Base-by-base conservation (phyloP, 2,797 vertebrate species). In the Dendrocincla fuliginosa region DNA sequence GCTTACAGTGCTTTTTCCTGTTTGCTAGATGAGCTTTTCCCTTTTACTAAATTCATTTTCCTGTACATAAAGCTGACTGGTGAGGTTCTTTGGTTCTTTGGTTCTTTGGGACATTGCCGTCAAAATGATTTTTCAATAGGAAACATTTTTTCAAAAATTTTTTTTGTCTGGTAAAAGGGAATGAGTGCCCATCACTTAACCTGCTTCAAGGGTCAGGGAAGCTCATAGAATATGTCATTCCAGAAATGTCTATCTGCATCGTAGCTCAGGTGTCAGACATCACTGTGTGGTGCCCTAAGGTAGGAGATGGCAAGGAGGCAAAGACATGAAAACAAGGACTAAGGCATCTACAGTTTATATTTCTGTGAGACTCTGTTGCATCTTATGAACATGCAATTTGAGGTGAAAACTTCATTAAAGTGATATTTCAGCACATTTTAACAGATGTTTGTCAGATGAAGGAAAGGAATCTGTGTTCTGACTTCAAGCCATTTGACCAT, bases 41-140 rank as follows among this genome's bases (percentile, higher is more conserved):
- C 70, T 93, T 27, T 86, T 93, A 88, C 73, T 88, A 96, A 91
- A 74, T 92, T 93, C 33, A 86, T 90, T 93, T 88, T 89, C 68
- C 53, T 64, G 30, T n/a, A 67, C 74, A 69, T 61, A 57, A 81
- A 89, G 14, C 85, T 96, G 83, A 33, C 59, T 70, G 83, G 64
- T 84, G 39, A 65, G 47, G 76, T 41, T 93, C 76, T 84, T 89
- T 44, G 77, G 70, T n/a, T n/a, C n/a, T n/a, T n/a, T n/a, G 47
- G 76, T 41, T 93, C 76, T 84, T 89, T 44, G 77, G 70, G 65
- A 82, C 49, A 41, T 76, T 50, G 52, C 27, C 70, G 74, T 96
- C 89, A 91, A 94, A 77, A 89, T 68, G 15, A 93, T 82, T 92
- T 96, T 84, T 88, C 91, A 90, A 42, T 46, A 68, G 39, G 81